Base-by-base conservation (phyloP, 2,113 vertebrate species). In the Sprattus sprattus region DNA sequence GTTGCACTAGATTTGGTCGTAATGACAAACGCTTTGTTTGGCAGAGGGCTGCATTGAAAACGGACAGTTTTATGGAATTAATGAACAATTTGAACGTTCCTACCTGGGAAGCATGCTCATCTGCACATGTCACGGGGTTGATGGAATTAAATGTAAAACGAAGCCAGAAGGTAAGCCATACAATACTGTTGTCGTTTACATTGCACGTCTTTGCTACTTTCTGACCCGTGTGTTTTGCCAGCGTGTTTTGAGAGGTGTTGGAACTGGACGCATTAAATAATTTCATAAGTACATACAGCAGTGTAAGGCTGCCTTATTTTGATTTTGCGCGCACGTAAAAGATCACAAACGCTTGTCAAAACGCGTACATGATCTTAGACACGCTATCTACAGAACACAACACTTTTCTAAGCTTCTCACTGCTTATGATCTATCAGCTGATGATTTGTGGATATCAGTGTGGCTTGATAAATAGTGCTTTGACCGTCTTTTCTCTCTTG, bases 101-200 rank as follows among this genome's bases (percentile, higher is more conserved):
- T 99, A 97, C 92, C 90, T 96, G 90, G 96, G 97, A 11, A 97
- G 95, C 82, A 95, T 94, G 0, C 92, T 99, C 90, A 84, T 99
- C 86, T 99, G 98, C 95, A 98, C 98, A 88, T 99, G 98, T 92
- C 96, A 97, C 0, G 98, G 98, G 85, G 96, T 96, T 2, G 92
- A 94, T 86, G 97, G 97, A 20, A 97, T 99, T 89, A 97, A 96
- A 93, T 99, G 98, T 28, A 98, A 97, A 93, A 97, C 96, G 88
- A 99, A 99, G 88, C 98, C 97, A 20, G 97, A 99, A 89, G 94
- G 98, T 99, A 89, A 94, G 96, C 96, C 2, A 15, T 2, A 39
- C 2, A 78, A 3, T 39, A 32, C 10, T 13, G 7, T 71, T 11
- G 52, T 57, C 16, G 25, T 49, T 49, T 9, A 49, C 9, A 49